These are phyloP conservation scores for Percopsis omiscomaycus DNA, from an alignment of 2,797 vertebrate genomes.

Conservation along the genomic window DNA sequence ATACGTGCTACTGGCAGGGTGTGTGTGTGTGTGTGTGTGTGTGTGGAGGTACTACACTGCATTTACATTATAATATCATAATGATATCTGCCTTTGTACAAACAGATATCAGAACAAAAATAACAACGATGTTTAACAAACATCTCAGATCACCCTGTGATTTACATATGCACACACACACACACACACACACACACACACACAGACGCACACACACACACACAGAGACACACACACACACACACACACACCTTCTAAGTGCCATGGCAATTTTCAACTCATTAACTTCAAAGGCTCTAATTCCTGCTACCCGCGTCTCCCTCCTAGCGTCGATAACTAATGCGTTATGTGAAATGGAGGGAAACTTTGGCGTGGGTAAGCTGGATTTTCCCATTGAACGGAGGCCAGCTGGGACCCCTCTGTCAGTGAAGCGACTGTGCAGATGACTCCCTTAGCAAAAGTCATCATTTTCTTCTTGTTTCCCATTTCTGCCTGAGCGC, in stretches of 20 bases:
- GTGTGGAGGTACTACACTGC: conserved; percentile 1
- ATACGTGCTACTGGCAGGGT: background rate
- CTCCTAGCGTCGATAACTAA: conserved; percentile 45
- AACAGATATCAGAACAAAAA: conserved; percentile 33
- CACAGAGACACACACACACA: background rate
- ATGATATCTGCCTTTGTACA: background rate
- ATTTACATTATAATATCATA: no score
- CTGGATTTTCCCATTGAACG: conserved; percentile 22
- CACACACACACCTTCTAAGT: conserved; percentile 14
- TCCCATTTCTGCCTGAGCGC: conserved; percentile 10
- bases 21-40: conserved; percentile 2
- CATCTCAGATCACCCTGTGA: conserved; percentile 20
- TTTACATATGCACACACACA: background rate
- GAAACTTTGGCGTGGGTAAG: conserved; percentile 22
- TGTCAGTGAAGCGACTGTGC: background rate
- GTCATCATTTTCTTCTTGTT: conserved; percentile 2
- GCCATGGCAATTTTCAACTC: conserved; percentile 60
- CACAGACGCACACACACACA: no score
- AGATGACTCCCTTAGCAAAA: background rate
- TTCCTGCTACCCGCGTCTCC: conserved; percentile 39
- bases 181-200: no score
- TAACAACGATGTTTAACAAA: conserved; percentile 39
- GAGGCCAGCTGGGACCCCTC: conserved; percentile 13
- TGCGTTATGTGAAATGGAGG: conserved; percentile 30
- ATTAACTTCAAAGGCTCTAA: conserved; percentile 58